These are phyloP conservation scores for Perccottus glenii DNA, from an alignment of 2,113 vertebrate genomes.

Conservation along the genomic window DNA sequence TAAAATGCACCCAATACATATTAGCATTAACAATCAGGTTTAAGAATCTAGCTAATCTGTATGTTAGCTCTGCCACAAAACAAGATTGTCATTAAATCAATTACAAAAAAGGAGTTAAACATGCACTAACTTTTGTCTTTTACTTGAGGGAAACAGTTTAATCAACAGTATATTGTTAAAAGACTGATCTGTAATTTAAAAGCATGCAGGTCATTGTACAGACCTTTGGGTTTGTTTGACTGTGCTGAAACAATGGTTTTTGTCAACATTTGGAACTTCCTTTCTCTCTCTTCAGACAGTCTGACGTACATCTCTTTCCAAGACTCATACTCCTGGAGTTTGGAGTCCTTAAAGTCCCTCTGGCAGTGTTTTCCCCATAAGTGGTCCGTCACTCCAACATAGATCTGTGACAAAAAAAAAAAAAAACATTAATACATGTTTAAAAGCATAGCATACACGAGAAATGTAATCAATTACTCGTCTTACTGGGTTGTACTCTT, in stretches of 20 bases:
- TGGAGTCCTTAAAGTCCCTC: conserved; percentile 83
- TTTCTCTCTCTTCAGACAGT: conserved; percentile 83
- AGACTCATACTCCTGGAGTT: conserved; percentile 82
- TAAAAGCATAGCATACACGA: neutral
- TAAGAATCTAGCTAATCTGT: no score
- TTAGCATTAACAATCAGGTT: neutral
- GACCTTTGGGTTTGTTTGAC: conserved; percentile 87
- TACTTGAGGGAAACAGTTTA: no score
- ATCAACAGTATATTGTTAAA: no score
- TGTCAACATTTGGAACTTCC: conserved; percentile 83
- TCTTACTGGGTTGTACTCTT: conserved; percentile 89
- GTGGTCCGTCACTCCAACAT: conserved; percentile 81
- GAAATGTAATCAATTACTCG: neutral
- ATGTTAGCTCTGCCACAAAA: no score
- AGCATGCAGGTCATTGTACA: neutral
- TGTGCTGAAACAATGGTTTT: conserved; percentile 85
- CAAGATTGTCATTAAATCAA: no score
- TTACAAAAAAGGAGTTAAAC: no score
- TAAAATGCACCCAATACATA: no score
- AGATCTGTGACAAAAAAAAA: conserved; percentile 67
- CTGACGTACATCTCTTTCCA: conserved; percentile 89
- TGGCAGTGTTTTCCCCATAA: conserved; percentile 88
- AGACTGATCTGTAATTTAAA: no score
- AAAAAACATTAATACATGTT: neutral
- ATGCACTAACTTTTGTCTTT: no score